phyloP scores from a whole-genome alignment of 2,888 invertebrate genomes.

The Branchipolynoe longqiensis region DNA sequence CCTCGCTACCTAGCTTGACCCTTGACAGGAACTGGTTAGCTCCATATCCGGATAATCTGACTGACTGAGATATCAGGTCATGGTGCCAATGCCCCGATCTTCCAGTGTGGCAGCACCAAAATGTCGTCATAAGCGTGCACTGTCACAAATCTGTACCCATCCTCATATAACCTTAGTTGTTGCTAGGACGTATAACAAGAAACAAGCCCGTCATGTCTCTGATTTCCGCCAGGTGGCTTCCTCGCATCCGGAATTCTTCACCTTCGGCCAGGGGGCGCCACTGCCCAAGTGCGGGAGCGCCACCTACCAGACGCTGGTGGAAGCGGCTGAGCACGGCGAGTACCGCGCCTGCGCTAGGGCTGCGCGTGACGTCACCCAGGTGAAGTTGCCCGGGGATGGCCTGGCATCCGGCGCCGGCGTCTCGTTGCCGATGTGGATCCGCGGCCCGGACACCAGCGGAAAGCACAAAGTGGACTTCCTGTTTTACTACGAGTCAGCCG shows the following conservation, averaged over 20 bases:
- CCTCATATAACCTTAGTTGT: too few relatives aligned
- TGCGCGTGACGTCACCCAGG: neutral
- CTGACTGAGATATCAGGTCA: too few relatives aligned
- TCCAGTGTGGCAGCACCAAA: too few relatives aligned
- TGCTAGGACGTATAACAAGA: too few relatives aligned
- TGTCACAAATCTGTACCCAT: too few relatives aligned
- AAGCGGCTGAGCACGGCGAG: conserved; percentile 31
- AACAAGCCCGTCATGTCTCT: too few relatives aligned
- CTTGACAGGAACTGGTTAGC: too few relatives aligned
- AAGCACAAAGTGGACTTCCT: conserved; percentile 86
- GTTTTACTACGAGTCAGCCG: conserved; percentile 87
- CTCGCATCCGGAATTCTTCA: conserved; percentile 87
- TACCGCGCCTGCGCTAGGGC: conserved; percentile 38
- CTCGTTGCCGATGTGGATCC: conserved; percentile 86
- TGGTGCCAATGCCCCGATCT: too few relatives aligned
- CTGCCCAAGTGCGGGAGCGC: neutral
- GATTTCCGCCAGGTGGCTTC: too few relatives aligned
- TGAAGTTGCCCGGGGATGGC: conserved; percentile 66
- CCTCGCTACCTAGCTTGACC: too few relatives aligned
- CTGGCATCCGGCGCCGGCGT: conserved; percentile 84
- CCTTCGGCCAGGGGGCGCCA: conserved; percentile 81
- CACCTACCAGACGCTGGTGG: conserved; percentile 17
- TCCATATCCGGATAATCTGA: too few relatives aligned
- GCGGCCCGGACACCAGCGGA: conserved; percentile 87
- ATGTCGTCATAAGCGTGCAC: too few relatives aligned